Conservation (phyloP, 2,113 vertebrate genomes). For the Hystrix cristata region DNA sequence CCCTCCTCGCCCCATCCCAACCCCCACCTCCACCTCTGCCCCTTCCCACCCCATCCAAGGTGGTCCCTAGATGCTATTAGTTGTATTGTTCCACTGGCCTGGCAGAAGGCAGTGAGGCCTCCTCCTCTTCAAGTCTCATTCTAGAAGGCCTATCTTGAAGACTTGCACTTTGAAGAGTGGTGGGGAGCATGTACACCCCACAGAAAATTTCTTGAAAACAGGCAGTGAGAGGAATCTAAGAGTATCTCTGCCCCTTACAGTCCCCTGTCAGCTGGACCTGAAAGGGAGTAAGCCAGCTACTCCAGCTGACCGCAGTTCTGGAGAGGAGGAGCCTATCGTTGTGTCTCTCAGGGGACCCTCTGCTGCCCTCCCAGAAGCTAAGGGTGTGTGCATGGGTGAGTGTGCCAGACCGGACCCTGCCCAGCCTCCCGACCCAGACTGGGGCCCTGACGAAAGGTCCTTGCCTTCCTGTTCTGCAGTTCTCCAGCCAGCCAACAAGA, state of each 20-base stretch:
- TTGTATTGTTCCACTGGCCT: not conserved
- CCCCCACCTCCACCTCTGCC: not conserved
- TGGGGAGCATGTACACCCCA: rapidly evolving
- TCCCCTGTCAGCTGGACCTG: not conserved
- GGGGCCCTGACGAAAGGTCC: rapidly evolving
- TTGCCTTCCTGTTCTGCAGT: not conserved
- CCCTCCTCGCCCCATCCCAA: not conserved
- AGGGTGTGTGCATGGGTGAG: rapidly evolving
- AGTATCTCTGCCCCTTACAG: not conserved
- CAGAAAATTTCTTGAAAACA: not conserved
- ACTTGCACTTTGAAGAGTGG: not conserved
- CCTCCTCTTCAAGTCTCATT: not conserved
- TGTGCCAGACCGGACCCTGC: no score
- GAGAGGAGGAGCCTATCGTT: not conserved
- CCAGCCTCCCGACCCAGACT: rapidly evolving
- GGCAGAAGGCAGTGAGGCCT: not conserved
- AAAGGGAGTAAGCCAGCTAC: rapidly evolving
- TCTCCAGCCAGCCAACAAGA: rapidly evolving
- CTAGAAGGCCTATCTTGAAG: not conserved
- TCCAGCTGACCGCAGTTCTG: rapidly evolving
- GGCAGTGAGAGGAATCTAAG: not conserved
- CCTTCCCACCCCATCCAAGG: no score
- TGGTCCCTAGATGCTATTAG: rapidly evolving
- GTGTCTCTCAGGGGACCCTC: not conserved
- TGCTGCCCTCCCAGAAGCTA: not conserved